These are phyloP conservation scores for Synanthedon vespiformis DNA, from an alignment of 2,888 invertebrate species.

Conservation along the genomic window DNA sequence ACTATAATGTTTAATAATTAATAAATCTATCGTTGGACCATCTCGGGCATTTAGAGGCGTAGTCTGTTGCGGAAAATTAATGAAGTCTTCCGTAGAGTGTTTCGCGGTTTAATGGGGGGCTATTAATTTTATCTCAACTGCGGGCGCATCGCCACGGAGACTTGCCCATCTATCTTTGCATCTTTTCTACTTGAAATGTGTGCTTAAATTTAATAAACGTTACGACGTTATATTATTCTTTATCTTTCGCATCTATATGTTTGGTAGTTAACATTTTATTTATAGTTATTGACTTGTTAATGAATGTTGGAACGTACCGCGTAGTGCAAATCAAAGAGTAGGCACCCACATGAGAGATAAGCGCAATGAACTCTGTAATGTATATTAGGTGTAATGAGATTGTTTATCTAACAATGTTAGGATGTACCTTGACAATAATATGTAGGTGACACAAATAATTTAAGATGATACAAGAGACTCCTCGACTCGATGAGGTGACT, in stretches of 20 bases:
- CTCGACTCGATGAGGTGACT: conserved; percentile 31
- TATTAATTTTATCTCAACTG: conserved; percentile 65
- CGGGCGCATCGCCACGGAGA: conserved; percentile 25
- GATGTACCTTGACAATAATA: conserved; percentile 40
- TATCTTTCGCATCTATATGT: conserved; percentile 4
- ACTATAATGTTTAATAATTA: conserved; percentile 46
- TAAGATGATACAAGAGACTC: conserved; percentile 31
- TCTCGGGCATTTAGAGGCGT: conserved; percentile 55
- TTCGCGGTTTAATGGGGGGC: conserved; percentile 59
- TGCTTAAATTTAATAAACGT: background rate
- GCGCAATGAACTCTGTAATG: conserved; percentile 3
- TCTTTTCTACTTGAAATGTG: background rate
- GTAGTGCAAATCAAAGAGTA: background rate
- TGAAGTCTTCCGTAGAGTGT: conserved; percentile 62
- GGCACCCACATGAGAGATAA: conserved; percentile 5
- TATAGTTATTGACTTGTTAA: conserved; percentile 19
- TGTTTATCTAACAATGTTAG: conserved; percentile 4
- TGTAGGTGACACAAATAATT: conserved; percentile 29
- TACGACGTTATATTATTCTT: background rate
- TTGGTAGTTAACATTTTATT: conserved; percentile 6
- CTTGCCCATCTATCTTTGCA: conserved; percentile 1
- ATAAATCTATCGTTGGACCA: conserved; percentile 57
- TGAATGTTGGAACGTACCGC: conserved; percentile 7
- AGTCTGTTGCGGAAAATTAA: conserved; percentile 54
- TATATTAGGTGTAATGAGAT: no score